Conservation (phyloP, 64 coral and sea anemone genomes). For the Actinia equina region DNA sequence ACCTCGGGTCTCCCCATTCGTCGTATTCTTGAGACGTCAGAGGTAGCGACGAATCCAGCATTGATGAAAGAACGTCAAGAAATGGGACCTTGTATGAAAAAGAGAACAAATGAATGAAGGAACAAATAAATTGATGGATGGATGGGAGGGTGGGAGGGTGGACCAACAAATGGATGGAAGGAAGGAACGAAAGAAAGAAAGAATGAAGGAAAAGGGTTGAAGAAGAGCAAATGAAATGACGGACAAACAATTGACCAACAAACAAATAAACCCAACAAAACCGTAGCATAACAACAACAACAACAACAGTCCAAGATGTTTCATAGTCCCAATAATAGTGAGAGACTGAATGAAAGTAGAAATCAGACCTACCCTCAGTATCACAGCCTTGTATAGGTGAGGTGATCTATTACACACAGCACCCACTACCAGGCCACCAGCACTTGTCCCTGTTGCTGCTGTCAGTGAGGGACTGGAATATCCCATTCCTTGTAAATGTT, state of each 20-base stretch:
- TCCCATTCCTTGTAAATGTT: slow-evolving; percentile 58
- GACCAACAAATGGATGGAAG: not conserved
- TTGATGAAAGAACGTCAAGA: slow-evolving; percentile 80
- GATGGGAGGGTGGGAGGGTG: not conserved
- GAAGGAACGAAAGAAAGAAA: not conserved
- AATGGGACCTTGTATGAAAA: slow-evolving; percentile 76
- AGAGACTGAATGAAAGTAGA: not conserved
- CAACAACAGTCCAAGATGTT: not conserved
- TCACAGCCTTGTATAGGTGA: slow-evolving; percentile 68
- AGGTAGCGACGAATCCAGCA: slow-evolving; percentile 83
- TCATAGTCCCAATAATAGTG: not conserved
- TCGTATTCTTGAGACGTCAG: slow-evolving; percentile 93
- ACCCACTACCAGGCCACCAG: slow-evolving; percentile 77
- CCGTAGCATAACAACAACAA: not conserved
- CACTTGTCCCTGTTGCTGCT: slow-evolving; percentile 73
- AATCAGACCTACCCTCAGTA: slow-evolving; percentile 62
- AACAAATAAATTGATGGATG: not conserved
- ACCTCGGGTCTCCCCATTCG: slow-evolving; percentile 94
- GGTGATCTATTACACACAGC: slow-evolving; percentile 88
- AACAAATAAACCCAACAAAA: too few species aligned
- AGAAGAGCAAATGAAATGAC: too few species aligned
- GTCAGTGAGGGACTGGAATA: slow-evolving; percentile 76
- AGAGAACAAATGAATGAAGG: not conserved
- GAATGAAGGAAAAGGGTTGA: not conserved
- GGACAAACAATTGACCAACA: too few species aligned